phyloP scores from a whole-genome alignment of 2,888 invertebrate species.

The Xylota segnis region DNA sequence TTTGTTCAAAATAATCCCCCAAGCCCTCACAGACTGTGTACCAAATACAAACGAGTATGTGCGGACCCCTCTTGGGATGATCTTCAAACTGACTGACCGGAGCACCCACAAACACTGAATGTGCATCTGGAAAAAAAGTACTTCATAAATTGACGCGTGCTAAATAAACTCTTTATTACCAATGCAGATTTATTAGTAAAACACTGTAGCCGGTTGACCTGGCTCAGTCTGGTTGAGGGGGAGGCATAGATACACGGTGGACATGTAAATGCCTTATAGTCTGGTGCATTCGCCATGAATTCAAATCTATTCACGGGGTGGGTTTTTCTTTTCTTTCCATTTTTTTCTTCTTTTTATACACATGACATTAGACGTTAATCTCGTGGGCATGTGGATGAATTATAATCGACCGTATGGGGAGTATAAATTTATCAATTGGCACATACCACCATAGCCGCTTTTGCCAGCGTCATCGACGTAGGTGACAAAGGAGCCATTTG shows the following conservation, averaged over 20 bases:
- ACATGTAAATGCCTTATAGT: conserved; percentile 42
- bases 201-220: conserved; percentile 39
- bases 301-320: conserved; percentile 52
- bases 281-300: conserved; percentile 53
- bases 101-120: neutral
- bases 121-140: conserved; percentile 47
- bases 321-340: conserved; percentile 11
- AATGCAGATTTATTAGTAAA: conserved; percentile 75
- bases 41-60: neutral
- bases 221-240: conserved; percentile 30
- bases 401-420: conserved; percentile 39
- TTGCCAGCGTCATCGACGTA: conserved; percentile 17
- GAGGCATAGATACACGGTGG: conserved; percentile 7
- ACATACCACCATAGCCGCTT: conserved; percentile 18
- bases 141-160: conserved; percentile 76
- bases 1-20: conserved; percentile 43
- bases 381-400: conserved; percentile 32
- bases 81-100: conserved; percentile 19
- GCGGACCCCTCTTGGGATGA: conserved; percentile 3
- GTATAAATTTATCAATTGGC: conserved; percentile 69
- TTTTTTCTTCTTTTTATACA: conserved; percentile 5
- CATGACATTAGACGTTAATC: conserved; percentile 18
- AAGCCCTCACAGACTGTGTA: neutral
- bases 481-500: conserved; percentile 69
- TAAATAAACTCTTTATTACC: conserved; percentile 75